Evolutionary conservation across 2,888 invertebrate genomes (phyloP).

Genomic region (Gonocerus acuteangulatus): DNA sequence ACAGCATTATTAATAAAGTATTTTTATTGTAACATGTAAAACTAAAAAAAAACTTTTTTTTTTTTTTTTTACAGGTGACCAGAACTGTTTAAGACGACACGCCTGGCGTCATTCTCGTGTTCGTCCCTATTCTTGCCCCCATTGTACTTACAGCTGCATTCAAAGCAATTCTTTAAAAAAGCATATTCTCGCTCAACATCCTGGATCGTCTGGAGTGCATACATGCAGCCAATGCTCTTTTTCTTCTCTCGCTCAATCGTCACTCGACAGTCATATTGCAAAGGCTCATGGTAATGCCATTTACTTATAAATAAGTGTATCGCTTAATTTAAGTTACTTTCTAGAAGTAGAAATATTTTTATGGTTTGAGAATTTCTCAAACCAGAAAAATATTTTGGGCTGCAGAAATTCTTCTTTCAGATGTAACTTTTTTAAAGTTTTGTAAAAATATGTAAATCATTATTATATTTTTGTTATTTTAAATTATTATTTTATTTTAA

Average conservation of each 20-base stretch:
- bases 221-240: conserved; percentile 51
- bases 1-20: too few relatives aligned
- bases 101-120: conserved; percentile 69
- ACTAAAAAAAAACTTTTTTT: too few relatives aligned
- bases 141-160: conserved; percentile 71
- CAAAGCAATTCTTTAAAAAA: conserved; percentile 70
- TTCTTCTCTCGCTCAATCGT: conserved; percentile 51
- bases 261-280: conserved; percentile 49
- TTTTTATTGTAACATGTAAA: too few relatives aligned
- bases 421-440: too few relatives aligned
- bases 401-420: too few relatives aligned
- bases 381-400: too few relatives aligned
- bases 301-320: neutral
- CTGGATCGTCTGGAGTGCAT: conserved; percentile 49
- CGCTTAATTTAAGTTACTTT: neutral
- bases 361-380: too few relatives aligned
- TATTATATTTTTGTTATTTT: too few relatives aligned
- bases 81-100: conserved; percentile 73
- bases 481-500: too few relatives aligned
- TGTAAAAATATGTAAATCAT: too few relatives aligned
- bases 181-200: conserved; percentile 72
- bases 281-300: conserved; percentile 6
- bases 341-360: too few relatives aligned
- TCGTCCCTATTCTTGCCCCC: conserved; percentile 67
- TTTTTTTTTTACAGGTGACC: conserved; percentile 56